Conservation (phyloP, 2,797 vertebrate species). For the Tangara arthus region DNA sequence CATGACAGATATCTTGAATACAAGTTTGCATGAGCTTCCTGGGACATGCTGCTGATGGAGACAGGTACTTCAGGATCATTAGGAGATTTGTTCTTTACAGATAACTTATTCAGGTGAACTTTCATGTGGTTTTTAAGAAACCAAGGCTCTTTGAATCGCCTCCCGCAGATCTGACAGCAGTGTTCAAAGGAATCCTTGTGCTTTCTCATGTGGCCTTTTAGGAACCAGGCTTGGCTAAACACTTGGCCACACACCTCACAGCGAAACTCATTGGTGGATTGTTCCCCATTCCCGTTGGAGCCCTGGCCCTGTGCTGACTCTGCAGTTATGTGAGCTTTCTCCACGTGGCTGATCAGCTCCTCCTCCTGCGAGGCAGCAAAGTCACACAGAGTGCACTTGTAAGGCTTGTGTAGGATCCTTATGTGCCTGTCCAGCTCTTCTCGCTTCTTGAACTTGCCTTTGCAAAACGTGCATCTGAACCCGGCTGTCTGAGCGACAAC, state of each 20-base stretch:
- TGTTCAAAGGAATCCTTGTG: slow-evolving; percentile 99
- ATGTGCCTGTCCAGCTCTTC: slow-evolving; percentile 97
- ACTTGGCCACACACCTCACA: slow-evolving; percentile 96
- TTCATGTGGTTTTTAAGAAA: slow-evolving; percentile 99
- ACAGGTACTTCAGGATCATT: slow-evolving; percentile 87
- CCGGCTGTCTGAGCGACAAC: slow-evolving; percentile 84
- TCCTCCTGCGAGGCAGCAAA: slow-evolving; percentile 96
- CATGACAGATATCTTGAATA: slow-evolving; percentile 97
- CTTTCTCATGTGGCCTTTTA: slow-evolving; percentile 99
- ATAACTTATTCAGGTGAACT: slow-evolving; percentile 97
- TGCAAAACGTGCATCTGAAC: slow-evolving; percentile 97
- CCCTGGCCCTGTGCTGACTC: slow-evolving; percentile 92
- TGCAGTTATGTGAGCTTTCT: slow-evolving; percentile 96
- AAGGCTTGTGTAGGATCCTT: slow-evolving; percentile 97
- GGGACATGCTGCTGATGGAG: slow-evolving; percentile 88
- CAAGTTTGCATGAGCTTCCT: slow-evolving; percentile 94
- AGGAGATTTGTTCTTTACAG: slow-evolving; percentile 93
- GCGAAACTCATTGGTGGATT: slow-evolving; percentile 89
- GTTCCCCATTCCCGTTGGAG: slow-evolving; percentile 78
- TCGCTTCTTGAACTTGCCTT: slow-evolving; percentile 98
- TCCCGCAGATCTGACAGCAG: slow-evolving; percentile 97
- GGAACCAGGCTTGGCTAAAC: slow-evolving; percentile 99
- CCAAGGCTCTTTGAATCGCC: slow-evolving; percentile 99
- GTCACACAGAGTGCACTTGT: slow-evolving; percentile 97
- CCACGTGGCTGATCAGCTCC: slow-evolving; percentile 95